These are phyloP conservation scores for Manacus vitellinus DNA, from an alignment of 2,113 vertebrate genomes.

Conservation along the genomic window DNA sequence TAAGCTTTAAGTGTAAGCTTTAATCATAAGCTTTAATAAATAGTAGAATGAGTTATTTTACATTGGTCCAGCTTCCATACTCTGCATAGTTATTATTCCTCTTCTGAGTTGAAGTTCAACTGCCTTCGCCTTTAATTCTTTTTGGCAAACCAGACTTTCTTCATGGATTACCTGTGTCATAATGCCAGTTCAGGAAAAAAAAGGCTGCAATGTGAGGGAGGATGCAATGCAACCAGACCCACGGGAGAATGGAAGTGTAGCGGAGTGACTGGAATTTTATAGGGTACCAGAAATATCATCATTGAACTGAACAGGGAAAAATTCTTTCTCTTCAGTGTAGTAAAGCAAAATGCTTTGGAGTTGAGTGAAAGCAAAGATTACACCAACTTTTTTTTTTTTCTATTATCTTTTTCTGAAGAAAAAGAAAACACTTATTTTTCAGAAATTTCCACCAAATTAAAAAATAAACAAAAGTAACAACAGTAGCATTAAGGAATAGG, in stretches of 20 bases:
- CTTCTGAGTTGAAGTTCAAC: background rate
- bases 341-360: background rate
- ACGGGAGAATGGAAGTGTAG: background rate
- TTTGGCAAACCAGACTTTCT: background rate
- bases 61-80: background rate
- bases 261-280: background rate
- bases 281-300: background rate
- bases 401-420: background rate
- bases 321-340: background rate
- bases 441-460: background rate
- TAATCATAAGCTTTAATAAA: background rate
- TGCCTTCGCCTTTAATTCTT: background rate
- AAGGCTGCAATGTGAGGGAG: background rate
- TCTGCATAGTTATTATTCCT: background rate
- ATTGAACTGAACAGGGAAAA: background rate
- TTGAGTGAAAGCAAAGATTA: background rate
- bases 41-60: background rate
- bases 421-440: background rate
- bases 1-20: background rate
- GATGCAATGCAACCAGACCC: fast-evolving
- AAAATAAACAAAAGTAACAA: background rate
- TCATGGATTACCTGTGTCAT: background rate
- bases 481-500: background rate
- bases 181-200: background rate
- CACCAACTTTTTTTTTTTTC: background rate